Conservation (phyloP, 1,140 invertebrate species). For the Rhyzopertha dominica region DNA sequence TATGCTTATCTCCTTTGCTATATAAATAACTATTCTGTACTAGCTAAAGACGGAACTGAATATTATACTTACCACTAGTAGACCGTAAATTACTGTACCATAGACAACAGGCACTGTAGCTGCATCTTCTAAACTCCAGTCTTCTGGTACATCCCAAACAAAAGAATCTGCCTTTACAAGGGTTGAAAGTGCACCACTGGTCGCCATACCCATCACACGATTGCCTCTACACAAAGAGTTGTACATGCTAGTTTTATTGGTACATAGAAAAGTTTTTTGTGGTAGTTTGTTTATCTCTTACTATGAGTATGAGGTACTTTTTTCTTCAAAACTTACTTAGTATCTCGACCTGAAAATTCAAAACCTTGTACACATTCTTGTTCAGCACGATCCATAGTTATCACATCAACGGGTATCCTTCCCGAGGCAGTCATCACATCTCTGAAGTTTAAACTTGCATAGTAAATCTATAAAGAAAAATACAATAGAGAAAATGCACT, state of each 20-base stretch:
- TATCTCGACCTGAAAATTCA: slow-evolving; percentile 62
- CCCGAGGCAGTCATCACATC: slow-evolving; percentile 76
- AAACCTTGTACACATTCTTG: slow-evolving; percentile 68
- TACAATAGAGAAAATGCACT: no score
- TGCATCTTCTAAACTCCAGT: slow-evolving; percentile 73
- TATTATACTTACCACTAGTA: slow-evolving; percentile 51
- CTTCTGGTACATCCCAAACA: slow-evolving; percentile 72
- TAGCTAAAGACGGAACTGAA: no score
- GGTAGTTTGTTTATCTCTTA: no score
- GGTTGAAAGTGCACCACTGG: slow-evolving; percentile 56
- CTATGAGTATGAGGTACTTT: no score
- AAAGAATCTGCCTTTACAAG: slow-evolving; percentile 53
- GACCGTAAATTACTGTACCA: slow-evolving; percentile 76
- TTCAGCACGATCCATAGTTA: slow-evolving; percentile 50
- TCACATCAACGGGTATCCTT: slow-evolving; percentile 60
- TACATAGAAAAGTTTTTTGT: no score
- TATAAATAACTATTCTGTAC: no score
- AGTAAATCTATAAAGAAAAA: slow-evolving; percentile 50
- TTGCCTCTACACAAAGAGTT: no score
- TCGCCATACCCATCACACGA: slow-evolving; percentile 68
- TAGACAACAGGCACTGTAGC: slow-evolving; percentile 85
- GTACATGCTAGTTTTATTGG: no score
- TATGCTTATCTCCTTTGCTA: no score
- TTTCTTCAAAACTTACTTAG: slow-evolving; percentile 28
- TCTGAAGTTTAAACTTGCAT: slow-evolving; percentile 68